phyloP scores from a whole-genome alignment of 2,888 invertebrate species.

The Sarcophaga variegata region DNA sequence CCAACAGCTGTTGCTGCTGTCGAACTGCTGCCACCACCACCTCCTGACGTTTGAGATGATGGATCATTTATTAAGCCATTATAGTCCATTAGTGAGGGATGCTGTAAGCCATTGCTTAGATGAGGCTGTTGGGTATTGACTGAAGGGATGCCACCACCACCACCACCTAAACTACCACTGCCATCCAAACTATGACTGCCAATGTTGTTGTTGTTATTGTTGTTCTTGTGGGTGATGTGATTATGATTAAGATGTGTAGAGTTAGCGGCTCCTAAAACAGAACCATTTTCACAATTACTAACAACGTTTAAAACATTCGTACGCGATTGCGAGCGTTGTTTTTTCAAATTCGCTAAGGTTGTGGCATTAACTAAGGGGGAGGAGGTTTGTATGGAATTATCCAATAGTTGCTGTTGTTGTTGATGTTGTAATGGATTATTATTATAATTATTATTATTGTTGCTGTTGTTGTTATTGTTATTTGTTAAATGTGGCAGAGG shows the following conservation, averaged over 20 bases:
- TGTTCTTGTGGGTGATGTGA: conserved; percentile 73
- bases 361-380: conserved; percentile 81
- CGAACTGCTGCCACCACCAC: conserved; percentile 23
- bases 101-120: conserved; percentile 78
- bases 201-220: conserved; percentile 78
- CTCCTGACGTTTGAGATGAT: conserved; percentile 66
- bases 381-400: conserved; percentile 57
- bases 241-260: conserved; percentile 68
- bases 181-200: conserved; percentile 30
- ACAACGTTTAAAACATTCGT: conserved; percentile 81
- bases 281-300: conserved; percentile 81
- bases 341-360: conserved; percentile 95
- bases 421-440: conserved; percentile 25
- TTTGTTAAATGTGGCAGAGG: conserved; percentile 55
- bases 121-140: conserved; percentile 75
- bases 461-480: conserved; percentile 42
- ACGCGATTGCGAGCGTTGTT: conserved; percentile 92
- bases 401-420: conserved; percentile 50
- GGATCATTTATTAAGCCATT: conserved; percentile 70
- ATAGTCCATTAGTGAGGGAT: conserved; percentile 82
- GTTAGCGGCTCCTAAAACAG: conserved; percentile 80
- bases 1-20: conserved; percentile 48
- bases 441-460: conserved; percentile 51
- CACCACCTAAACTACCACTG: not conserved
- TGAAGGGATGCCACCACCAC: not conserved